Evolutionary conservation across 64 coral and sea anemone species (phyloP).

Genomic region (Dendrophyllia cribrosa): DNA sequence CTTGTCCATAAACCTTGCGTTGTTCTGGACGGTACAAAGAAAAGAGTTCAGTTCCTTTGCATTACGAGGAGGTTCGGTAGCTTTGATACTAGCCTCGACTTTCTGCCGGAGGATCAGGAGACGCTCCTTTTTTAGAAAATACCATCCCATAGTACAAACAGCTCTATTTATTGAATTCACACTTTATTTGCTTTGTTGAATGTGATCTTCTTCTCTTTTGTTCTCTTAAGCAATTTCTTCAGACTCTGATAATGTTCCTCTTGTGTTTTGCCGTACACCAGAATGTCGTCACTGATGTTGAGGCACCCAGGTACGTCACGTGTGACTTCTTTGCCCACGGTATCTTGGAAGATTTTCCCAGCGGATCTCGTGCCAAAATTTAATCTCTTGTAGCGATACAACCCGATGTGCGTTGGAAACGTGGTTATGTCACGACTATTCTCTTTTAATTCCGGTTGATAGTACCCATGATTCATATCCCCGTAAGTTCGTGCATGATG

Average conservation of each 20-base stretch:
- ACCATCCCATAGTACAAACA: constrained; percentile 16
- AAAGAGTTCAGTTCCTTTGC: constrained; percentile 45
- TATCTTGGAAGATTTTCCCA: too few species aligned
- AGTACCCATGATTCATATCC: not conserved
- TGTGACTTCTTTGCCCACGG: too few species aligned
- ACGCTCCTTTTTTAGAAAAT: not conserved
- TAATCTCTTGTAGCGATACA: constrained; percentile 12
- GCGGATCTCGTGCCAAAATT: constrained; percentile 18
- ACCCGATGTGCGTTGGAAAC: not conserved
- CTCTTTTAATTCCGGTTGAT: constrained; percentile 32
- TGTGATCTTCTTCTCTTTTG: too few species aligned
- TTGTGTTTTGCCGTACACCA: too few species aligned
- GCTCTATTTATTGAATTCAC: constrained; percentile 20
- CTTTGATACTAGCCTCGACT: constrained; percentile 43
- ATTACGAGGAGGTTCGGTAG: constrained; percentile 18
- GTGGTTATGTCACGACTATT: constrained; percentile 23
- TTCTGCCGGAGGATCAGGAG: not conserved
- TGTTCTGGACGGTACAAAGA: constrained; percentile 39
- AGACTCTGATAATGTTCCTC: too few species aligned
- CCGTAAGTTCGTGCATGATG: not conserved
- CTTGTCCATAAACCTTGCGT: constrained; percentile 35
- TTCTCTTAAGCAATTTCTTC: too few species aligned
- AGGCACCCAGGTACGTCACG: too few species aligned
- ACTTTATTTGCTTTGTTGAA: not conserved
- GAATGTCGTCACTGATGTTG: too few species aligned